These are phyloP conservation scores for Agelaius phoeniceus DNA, from an alignment of 2,113 vertebrate species.

Conservation along the genomic window DNA sequence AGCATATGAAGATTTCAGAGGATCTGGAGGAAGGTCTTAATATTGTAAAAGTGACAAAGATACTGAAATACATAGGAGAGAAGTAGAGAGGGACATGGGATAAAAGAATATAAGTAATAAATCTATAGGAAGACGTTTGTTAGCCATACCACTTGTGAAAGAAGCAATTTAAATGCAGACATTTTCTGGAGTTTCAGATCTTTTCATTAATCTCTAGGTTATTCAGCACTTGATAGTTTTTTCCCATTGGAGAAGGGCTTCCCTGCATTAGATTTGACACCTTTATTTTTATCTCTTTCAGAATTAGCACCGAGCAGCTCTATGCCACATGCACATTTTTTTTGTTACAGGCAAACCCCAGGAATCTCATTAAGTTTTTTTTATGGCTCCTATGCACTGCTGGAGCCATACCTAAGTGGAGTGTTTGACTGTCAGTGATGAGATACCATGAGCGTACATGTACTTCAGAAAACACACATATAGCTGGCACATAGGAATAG, in stretches of 20 bases:
- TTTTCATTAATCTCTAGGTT: conserved; percentile 24
- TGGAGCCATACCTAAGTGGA: conserved; percentile 35
- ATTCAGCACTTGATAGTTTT: neutral
- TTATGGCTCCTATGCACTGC: conserved; percentile 29
- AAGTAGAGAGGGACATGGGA: neutral
- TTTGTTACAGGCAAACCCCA: conserved; percentile 13
- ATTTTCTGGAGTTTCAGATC: neutral
- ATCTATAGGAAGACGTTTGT: neutral
- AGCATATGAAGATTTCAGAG: neutral
- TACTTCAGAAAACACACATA: conserved; percentile 8
- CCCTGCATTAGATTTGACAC: neutral
- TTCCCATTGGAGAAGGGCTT: neutral
- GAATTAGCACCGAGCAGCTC: neutral
- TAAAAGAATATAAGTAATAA: neutral
- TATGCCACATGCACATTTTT: neutral
- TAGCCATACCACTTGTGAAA: neutral
- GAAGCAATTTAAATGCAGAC: neutral
- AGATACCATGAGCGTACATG: neutral
- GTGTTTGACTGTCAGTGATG: conserved; percentile 29
- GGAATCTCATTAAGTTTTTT: conserved; percentile 52
- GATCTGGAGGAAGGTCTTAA: neutral
- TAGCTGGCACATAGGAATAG: neutral
- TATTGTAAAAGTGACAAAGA: neutral
- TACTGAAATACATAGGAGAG: neutral
- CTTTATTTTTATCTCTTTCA: neutral